Evolutionary conservation across 2,113 vertebrate species (phyloP), one percentile per base, ranked within the genome.

Genomic region (Hippocampus comes): DNA sequence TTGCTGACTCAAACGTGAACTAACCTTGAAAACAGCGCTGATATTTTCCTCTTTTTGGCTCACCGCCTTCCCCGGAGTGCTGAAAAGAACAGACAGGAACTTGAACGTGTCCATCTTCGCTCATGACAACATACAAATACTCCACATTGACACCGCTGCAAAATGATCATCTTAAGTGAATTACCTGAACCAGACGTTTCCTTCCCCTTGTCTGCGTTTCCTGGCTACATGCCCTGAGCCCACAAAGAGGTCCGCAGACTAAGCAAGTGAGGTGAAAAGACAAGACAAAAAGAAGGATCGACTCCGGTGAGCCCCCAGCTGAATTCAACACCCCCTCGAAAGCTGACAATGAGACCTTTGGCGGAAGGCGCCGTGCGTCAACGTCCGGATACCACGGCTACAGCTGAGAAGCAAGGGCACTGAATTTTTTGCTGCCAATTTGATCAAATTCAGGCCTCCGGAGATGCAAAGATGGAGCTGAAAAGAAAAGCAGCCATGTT

Each of bases 311-410:
- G 46, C 61, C 68, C 79, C 51, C 48, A 63, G 1, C 1, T 72
- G 63, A 78, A 34, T 42, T 75, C 57, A 79, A 83, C 76, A 82
- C 71, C 73, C 71, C 42, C 78, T 85, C 77, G 77, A 76, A 87
- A 74, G 71, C 86, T 90, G 85, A 69, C 85, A 84, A 89, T 89
- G 81, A 66, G 82, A 82, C 77, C 71, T 78, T 76, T 48, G 46
- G 67, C 21, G 17, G 23, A 76, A 17, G 42, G 25, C 42, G 12
- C 21, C 56, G 20, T 53, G 67, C 0, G n/a, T 46, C 56, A 23
- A 25, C 67, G 78, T 81, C 61, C 70, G 59, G 73, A 84, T 42
- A 81, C 82, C 34, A 38, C 82, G 73, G 74, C 38, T 12, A 9
- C 73, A 27, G 56, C 38, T n/a, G 70, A 68, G 30, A 83, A 71